Evolutionary conservation across 2,113 vertebrate genomes (phyloP).

Genomic region (Neotoma lepida): DNA sequence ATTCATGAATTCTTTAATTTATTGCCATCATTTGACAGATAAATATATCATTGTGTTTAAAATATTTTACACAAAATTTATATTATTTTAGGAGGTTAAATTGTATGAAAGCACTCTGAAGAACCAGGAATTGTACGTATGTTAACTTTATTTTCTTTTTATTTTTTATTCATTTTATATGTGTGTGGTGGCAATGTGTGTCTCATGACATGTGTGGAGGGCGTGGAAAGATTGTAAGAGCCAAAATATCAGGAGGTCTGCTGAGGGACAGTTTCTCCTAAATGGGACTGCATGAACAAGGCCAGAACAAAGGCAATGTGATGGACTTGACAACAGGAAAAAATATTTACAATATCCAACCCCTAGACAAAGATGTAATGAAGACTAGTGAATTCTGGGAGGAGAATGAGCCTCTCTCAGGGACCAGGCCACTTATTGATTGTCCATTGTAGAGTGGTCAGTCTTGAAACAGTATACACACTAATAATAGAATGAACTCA

Average conservation of each 20-base stretch:
- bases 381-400: background rate
- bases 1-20: background rate
- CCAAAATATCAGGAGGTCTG: background rate
- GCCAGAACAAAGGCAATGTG: background rate
- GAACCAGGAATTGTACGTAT: background rate
- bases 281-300: background rate
- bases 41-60: background rate
- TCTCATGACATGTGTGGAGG: background rate
- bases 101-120: background rate
- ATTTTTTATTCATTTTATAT: background rate
- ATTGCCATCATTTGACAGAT: background rate
- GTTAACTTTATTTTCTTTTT: background rate
- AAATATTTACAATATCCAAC: background rate
- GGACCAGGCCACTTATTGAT: background rate
- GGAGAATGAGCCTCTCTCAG: background rate
- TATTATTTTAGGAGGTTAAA: background rate
- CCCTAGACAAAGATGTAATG: background rate
- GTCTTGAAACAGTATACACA: background rate
- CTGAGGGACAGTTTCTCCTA: background rate
- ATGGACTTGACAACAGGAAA: background rate
- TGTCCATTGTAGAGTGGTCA: background rate
- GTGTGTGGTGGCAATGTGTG: background rate
- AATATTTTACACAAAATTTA: background rate
- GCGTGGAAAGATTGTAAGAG: background rate
- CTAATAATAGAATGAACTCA: background rate